Percentiles rank a stretch among this genome's conserved stretches.
Evolutionary conservation across 2,888 invertebrate species (phyloP).

Genomic region (Dinocampus coccinellae): DNA sequence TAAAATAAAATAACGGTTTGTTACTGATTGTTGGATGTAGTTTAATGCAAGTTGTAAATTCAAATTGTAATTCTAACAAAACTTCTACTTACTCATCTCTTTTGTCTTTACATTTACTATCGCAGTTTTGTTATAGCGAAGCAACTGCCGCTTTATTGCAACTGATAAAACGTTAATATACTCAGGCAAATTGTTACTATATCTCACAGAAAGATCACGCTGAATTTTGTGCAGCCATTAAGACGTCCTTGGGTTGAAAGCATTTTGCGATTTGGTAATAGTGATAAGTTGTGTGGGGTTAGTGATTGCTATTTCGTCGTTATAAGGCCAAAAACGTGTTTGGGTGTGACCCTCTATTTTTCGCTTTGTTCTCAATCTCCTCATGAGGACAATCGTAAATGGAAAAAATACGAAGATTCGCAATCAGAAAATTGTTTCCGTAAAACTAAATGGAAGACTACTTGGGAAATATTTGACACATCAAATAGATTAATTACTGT

Average conservation of each 20-base stretch:
- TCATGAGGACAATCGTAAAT: neutral
- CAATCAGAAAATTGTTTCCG: slow-evolving; percentile 16
- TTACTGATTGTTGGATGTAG: neutral
- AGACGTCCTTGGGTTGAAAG: neutral
- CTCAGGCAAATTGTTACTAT: neutral
- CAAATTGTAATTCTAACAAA: neutral
- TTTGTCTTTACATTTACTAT: neutral
- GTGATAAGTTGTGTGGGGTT: slow-evolving; percentile 12
- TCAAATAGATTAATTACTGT: neutral
- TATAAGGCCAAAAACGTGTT: neutral
- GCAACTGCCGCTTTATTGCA: neutral
- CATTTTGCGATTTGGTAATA: slow-evolving; percentile 15
- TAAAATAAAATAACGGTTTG: neutral
- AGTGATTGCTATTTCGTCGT: slow-evolving; percentile 6
- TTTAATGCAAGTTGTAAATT: neutral
- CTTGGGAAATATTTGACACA: neutral
- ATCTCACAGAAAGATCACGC: neutral
- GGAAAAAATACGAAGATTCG: neutral
- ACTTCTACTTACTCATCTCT: neutral
- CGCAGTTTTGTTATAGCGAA: neutral
- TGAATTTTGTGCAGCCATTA: neutral
- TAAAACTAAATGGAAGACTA: neutral
- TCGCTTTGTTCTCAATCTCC: slow-evolving; percentile 1
- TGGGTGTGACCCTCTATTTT: neutral
- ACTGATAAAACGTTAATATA: slow-evolving; percentile 6